Evolutionary conservation across 2,797 vertebrate species (phyloP), one percentile per base, ranked within the genome.

Genomic region (Bovichtus variegatus): DNA sequence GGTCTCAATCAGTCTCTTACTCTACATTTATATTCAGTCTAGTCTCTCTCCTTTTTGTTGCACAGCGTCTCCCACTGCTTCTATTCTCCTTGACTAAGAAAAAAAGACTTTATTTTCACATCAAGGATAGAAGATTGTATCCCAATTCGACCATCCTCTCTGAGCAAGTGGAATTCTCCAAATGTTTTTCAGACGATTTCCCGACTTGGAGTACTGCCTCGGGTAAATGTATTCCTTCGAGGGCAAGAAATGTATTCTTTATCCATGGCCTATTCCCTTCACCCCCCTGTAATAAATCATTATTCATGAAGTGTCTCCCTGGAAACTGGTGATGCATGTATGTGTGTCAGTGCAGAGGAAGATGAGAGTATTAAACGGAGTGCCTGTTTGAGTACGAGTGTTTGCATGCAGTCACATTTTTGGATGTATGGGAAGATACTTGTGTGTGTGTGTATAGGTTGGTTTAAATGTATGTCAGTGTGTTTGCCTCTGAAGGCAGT

Each of bases 221-320:
- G 5, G 72, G 60, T 81, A 84, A 84, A 82, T 61, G 38, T 74
- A 77, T 81, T 83, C 57, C 68, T 69, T 44, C 25, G 36, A 81
- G 63, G 70, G 36, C 15, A 23, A 38, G 21, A 76, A 10, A 74
- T 80, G 15, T 67, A 25, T 81, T 79, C 75, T 76, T 78, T 71
- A 83, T 82, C 43, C 61, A 61, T 78, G 65, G 49, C 58, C 63
- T 62, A 34, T 64, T 71, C 18, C 44, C 40, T 49, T 83, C 40
- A 69, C 64, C 78, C 63, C 61, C 21, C 63, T 71, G 61, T 82
- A 70, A 84, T 89, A 88, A 86, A 91, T 92, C 76, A 87, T 91
- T 87, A 88, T 80, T 82, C 76, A 85, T 77, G 58, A 77, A 62
- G 71, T 87, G 87, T 89, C 88, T 67, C 79, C 74, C 65, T 83